These are phyloP conservation scores for Ameiurus melas DNA, from an alignment of 2,113 vertebrate genomes.

Conservation along the genomic window DNA sequence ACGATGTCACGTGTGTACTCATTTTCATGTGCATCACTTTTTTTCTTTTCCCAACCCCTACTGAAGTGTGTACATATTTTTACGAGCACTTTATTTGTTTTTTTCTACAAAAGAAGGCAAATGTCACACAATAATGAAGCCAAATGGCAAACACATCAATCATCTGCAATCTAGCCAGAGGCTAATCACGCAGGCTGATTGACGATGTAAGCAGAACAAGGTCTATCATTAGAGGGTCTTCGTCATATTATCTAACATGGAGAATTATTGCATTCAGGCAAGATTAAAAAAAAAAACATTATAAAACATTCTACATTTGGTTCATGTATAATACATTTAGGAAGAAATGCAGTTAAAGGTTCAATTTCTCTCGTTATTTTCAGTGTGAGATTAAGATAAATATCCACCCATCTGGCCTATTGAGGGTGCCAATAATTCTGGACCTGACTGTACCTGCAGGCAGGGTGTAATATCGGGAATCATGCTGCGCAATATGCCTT, in stretches of 20 bases:
- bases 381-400: background rate
- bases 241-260: background rate
- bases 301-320: too few species aligned
- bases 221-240: background rate
- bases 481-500: background rate
- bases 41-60: background rate
- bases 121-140: background rate
- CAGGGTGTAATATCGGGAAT: background rate
- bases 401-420: background rate
- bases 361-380: background rate
- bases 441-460: background rate
- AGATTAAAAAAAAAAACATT: background rate
- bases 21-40: background rate
- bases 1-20: too few species aligned
- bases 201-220: background rate
- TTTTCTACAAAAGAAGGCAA: background rate
- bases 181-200: background rate
- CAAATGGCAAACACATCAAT: background rate
- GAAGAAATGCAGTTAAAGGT: background rate
- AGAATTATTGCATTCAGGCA: background rate
- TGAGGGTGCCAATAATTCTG: conserved; percentile 5
- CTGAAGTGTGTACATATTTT: background rate
- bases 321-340: too few species aligned
- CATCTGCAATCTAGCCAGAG: background rate
- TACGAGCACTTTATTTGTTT: background rate